Evolutionary conservation across 2,888 invertebrate species (phyloP), one percentile per base, ranked within the genome.

Genomic region (Gymnoscelis rufifasciata): DNA sequence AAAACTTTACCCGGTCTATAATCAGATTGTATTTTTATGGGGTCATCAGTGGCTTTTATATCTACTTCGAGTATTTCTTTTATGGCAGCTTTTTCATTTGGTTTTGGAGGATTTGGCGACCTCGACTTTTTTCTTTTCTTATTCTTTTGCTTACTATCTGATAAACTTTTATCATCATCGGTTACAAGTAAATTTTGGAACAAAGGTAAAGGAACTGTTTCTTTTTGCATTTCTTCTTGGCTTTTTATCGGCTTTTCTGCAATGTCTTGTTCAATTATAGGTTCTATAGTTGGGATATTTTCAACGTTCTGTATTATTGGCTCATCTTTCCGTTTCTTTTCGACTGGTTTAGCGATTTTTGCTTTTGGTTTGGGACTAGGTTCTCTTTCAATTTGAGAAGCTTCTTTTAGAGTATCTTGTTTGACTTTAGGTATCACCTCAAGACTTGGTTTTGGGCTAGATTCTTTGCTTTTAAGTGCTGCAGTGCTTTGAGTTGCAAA

Each of bases 321-420:
- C 31, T 40, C 44, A 5, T 7, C 28, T 65, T 77, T 78, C 1
- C 60, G 61, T 62, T 79, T 84, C 46, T 78, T 82, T 47, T 82
- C 78, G 1, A 82, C 80, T 3, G 83, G 79, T 58, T 84, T 83
- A 7, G 69, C 77, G 12, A 82, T 78, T 71, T 71, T 78, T 12
- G 80, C 74, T 66, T 79, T 81, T 8, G 65, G 57, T 59, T 74
- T 78, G 1, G 58, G 57, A 49, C 54, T 62, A 23, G 48, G 55
- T 44, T 69, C 64, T 36, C 56, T 57, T 38, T 38, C 42, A 33
- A 8, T 37, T n/a, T 36, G 11, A 6, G 31, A 3, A 23, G 44
- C 13, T 7, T 40, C 40, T 35, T 40, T 26, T 19, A 26, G n/a
- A 3, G 19, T 31, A 15, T 41, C 7, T 46, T 38, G 46, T 43